Evolutionary conservation across 2,888 invertebrate species (phyloP).

Genomic region (Polia nebulosa): DNA sequence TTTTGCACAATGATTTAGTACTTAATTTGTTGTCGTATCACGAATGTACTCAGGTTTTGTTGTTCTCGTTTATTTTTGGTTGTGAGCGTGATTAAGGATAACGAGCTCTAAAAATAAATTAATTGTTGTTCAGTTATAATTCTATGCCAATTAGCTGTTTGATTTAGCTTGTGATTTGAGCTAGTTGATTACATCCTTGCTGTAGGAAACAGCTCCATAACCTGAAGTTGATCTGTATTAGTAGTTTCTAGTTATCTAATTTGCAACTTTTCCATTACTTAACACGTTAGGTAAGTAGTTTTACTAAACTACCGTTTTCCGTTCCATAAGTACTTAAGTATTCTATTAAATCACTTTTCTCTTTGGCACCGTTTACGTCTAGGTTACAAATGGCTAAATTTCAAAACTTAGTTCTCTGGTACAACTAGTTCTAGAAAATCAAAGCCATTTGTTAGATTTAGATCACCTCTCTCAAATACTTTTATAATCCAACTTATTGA

Average conservation of each 20-base stretch:
- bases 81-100: slow-evolving; percentile 31
- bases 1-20: slow-evolving; percentile 38
- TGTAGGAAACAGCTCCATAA: neutral
- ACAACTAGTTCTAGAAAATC: neutral
- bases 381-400: slow-evolving; percentile 14
- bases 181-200: slow-evolving; percentile 18
- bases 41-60: slow-evolving; percentile 16
- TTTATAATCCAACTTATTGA: neutral
- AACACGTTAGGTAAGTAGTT: slow-evolving; percentile 47
- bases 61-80: slow-evolving; percentile 31
- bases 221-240: slow-evolving; percentile 28
- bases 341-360: slow-evolving; percentile 24
- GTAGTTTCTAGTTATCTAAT: slow-evolving; percentile 23
- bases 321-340: slow-evolving; percentile 15
- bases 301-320: slow-evolving; percentile 41
- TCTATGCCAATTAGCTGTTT: slow-evolving; percentile 7
- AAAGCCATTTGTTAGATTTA: slow-evolving; percentile 2
- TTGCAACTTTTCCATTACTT: slow-evolving; percentile 44
- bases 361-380: slow-evolving; percentile 6
- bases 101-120: slow-evolving; percentile 17
- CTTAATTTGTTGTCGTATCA: slow-evolving; percentile 37
- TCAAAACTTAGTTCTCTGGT: slow-evolving; percentile 2
- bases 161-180: slow-evolving; percentile 14
- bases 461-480: too few relatives aligned
- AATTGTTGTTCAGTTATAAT: slow-evolving; percentile 8